These are phyloP conservation scores for Eurois occulta DNA, from an alignment of 2,888 invertebrate genomes.

Conservation along the genomic window DNA sequence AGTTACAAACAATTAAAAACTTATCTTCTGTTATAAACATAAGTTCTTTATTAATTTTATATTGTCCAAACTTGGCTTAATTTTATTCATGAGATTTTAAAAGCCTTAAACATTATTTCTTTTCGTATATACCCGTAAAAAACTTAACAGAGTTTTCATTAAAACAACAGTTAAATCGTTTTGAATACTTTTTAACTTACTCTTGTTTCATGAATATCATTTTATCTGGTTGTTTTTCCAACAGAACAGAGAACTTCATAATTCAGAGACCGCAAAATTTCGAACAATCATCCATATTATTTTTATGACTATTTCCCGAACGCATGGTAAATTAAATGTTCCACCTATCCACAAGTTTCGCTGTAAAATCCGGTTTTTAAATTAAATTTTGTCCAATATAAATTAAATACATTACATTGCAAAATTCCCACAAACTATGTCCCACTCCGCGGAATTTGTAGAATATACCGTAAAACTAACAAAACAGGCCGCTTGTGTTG, in stretches of 20 bases:
- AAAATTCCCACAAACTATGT: neutral
- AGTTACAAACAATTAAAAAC: conserved; percentile 50
- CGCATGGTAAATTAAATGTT: conserved; percentile 11
- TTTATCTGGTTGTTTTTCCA: neutral
- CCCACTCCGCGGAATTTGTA: neutral
- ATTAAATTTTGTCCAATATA: neutral
- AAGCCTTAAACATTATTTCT: neutral
- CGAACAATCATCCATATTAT: neutral
- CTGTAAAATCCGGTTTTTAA: conserved; percentile 2
- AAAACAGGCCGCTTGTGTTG: neutral
- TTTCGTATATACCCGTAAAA: neutral
- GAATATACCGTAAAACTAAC: neutral
- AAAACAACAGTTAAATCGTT: neutral
- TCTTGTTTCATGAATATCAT: neutral
- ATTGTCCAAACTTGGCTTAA: conserved; percentile 38
- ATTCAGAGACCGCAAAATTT: neutral
- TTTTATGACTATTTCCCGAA: conserved; percentile 9
- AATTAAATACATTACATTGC: neutral
- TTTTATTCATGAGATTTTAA: conserved; percentile 41
- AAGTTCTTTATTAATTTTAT: conserved; percentile 26
- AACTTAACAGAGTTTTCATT: neutral
- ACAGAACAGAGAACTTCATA: neutral
- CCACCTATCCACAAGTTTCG: neutral
- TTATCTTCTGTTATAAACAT: conserved; percentile 30
- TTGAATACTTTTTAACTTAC: neutral